Evolutionary conservation across 2,888 invertebrate species (phyloP), one percentile per base, ranked within the genome.

Genomic region (Thelaira solivaga): DNA sequence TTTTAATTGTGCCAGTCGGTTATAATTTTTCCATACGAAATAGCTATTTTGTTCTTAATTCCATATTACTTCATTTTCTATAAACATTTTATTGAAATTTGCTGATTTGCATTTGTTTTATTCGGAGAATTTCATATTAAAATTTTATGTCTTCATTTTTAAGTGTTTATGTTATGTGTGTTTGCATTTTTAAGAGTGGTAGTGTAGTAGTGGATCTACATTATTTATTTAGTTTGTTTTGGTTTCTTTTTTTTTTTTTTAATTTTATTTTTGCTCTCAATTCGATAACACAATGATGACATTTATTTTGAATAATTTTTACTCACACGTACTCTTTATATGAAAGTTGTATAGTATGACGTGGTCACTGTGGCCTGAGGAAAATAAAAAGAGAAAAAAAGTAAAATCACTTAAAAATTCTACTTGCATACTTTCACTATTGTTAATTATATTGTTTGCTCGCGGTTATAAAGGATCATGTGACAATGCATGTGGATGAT

Each of bases 1-100:
- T n/a, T n/a, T n/a, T n/a, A n/a, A n/a, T 71, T 74, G 74, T 74
- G 65, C 74, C 78, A 78, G 74, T 45, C 78, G 61, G 78, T 71
- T 65, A 74, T 74, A 69, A 53, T 49, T 0, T 59, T 71, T 71
- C 45, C 22, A 2, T 49, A 13, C 11, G 6, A 4, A 1, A 29
- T 49, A 22, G 29, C 26, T 59, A 41, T 51, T 39, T 53, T 34
- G 13, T 55, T 64, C n/a, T n/a, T 10, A 45, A 47, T 57, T 69
- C 31, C 31, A 51, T 69, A 49, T 76, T 10, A 62, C 59, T 57
- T 45, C 22, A 45, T 72, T 64, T 39, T 39, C 53, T 57, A 51
- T 73, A 55, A 55, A 72, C 20, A 64, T 47, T 59, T 29, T 53
- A 43, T 53, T 43, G 20, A 53, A 36, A 45, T 62, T 72, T 45